Conservation (phyloP, 1,140 invertebrate genomes). For the Helicoverpa armigera region DNA sequence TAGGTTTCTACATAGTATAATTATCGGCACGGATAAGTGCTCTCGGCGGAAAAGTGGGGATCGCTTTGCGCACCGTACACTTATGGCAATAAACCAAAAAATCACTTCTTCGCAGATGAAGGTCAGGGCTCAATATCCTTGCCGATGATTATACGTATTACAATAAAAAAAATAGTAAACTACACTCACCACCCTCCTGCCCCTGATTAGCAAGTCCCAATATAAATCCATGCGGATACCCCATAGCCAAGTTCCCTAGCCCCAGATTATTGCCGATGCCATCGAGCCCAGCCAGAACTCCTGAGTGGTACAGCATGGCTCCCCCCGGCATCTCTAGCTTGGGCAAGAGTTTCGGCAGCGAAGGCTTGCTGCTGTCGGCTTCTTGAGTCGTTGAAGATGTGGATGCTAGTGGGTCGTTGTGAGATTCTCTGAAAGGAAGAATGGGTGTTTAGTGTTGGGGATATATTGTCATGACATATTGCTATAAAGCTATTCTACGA, state of each 20-base stretch:
- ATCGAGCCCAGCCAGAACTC: conserved; percentile 74
- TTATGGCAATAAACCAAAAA: too few species aligned
- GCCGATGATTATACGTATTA: too few species aligned
- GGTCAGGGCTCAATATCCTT: too few species aligned
- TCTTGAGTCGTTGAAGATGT: conserved; percentile 77
- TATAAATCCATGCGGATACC: conserved; percentile 80
- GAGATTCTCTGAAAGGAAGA: conserved; percentile 63
- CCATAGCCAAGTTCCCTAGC: conserved; percentile 78
- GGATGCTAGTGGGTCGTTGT: conserved; percentile 65
- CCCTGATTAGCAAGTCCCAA: conserved; percentile 80
- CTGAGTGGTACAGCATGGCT: conserved; percentile 78
- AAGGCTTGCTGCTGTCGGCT: conserved; percentile 71
- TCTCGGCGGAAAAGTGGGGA: too few species aligned
- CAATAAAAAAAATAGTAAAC: too few species aligned
- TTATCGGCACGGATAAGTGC: too few species aligned
- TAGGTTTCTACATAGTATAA: too few species aligned
- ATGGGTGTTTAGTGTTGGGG: background rate
- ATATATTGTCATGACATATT: too few species aligned
- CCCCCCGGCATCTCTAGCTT: conserved; percentile 80
- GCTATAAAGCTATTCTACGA: too few species aligned
- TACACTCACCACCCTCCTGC: conserved; percentile 76
- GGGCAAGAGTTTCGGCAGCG: conserved; percentile 73
- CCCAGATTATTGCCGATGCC: conserved; percentile 75
- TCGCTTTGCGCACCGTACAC: too few species aligned
- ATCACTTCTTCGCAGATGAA: too few species aligned